Base-by-base conservation (phyloP, 2,113 vertebrate genomes). In the Phodopus roborovskii region DNA sequence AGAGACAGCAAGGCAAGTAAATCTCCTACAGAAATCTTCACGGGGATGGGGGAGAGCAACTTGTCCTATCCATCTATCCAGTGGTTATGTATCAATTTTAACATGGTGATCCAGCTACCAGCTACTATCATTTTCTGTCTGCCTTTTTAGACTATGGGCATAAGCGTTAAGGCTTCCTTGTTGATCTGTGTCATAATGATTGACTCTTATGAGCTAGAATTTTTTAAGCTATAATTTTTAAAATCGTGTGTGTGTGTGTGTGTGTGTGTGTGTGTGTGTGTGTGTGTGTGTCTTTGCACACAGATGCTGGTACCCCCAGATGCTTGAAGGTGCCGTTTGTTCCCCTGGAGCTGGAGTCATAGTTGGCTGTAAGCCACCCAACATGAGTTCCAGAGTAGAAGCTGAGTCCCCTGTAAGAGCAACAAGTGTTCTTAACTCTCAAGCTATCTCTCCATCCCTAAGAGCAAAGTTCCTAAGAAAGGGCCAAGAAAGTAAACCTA, bases 401-500 rank as follows among this genome's bases (percentile, higher is more conserved):
- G 10, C 33, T 9, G 36, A 42, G 12, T 26, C 30, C 30, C n/a
- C 84, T 53, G 30, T 66, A 70, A 50, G 19, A 33, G 17, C 81
- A 62, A 22, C 45, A 36, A 68, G 28, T 68, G 45, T 36, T 85
- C 30, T 68, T 86, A 68, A 13, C 45, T 24, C 36, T 11, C 4
- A 12, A 36, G 19, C 16, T 22, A 16, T 50, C 64, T 70, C 17
- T 68, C 30, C 30, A 36, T 33, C 30, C 19, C 30, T 64, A 70
- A 64, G 39, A 66, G 4, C 15, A 88, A n/a, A 7, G 3, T 58
- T 94, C 93, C 83, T 5, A 7, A 58, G 90, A 28, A 10, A 83
- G 50, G 17, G 58, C 64, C 71, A 81, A 33, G 90, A 91, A 79
- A 93, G 33, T 45, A n/a, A 91, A 89, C 60, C 30, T 73, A 20